Base-by-base conservation (phyloP, 1,140 invertebrate genomes). In the Rhopalosiphum padi region DNA sequence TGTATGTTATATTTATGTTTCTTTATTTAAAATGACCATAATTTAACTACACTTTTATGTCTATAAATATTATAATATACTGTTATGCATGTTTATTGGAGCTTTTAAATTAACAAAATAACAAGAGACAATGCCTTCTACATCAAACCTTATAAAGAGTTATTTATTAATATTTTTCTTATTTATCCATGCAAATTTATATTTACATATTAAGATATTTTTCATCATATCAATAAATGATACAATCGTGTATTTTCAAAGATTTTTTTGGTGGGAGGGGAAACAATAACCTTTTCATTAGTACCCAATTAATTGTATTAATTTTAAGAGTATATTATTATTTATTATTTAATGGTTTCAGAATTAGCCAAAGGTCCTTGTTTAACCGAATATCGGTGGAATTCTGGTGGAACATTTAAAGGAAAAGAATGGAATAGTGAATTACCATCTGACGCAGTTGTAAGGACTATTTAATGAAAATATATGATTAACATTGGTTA, bases 301-400 rank as follows among this genome's bases (percentile, higher is more conserved):
- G 55, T 68, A n/a, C 60, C 3, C 30, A 68, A 68, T n/a, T 68
- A 68, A 15, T 60, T 60, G 25, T 60, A 60, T 30, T 30, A 11
- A n/a, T 46, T 46, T 46, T 51, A 51, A 77, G 60, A n/a, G 22
- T 91, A 48, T n/a, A 15, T 5, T 48, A 15, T 5, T 48, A 35
- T 46, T 82, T 82, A 35, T 53, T 25, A 68, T n/a, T 77, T 89
- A 7, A 25, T 85, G 86, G 23, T 94, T 95, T 93, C 94, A 96
- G 97, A 97, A 94, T 95, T 98, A 11, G 96, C 97, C 0, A 97
- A 96, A 94, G 97, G 97, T 94, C 97, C 97, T 43, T 98, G 97
- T 94, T 97, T 98, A 96, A 97, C 97, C 94, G 97, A 97, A 93
- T 98, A 97, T 94, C 96, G 96, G 94, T 98, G 98, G 98, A 97